Evolutionary conservation across 2,888 invertebrate genomes (phyloP).

Genomic region (Quadroppia sp.): DNA sequence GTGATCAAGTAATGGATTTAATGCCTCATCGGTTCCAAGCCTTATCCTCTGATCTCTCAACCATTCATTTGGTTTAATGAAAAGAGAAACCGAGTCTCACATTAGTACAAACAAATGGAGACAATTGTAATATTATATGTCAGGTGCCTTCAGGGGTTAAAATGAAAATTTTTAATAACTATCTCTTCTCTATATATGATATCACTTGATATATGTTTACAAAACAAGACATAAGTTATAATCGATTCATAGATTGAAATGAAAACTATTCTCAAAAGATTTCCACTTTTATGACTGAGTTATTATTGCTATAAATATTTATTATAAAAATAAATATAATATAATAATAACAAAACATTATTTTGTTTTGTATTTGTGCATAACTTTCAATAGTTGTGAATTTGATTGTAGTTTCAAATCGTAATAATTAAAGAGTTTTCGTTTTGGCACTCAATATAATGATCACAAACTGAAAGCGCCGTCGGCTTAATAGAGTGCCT

Average conservation of each 20-base stretch:
- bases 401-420: background rate
- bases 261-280: slow-evolving; percentile 6
- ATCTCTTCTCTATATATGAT: background rate
- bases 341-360: no score
- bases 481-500: background rate
- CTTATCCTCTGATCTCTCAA: background rate
- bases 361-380: background rate
- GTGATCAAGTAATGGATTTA: slow-evolving; percentile 9
- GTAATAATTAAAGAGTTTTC: background rate
- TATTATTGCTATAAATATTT: no score
- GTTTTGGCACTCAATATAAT: background rate
- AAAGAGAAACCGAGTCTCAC: background rate
- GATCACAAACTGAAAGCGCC: background rate
- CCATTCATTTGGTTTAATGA: slow-evolving; percentile 16
- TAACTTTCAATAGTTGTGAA: background rate
- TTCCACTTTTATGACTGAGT: background rate
- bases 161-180: slow-evolving; percentile 12
- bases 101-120: background rate
- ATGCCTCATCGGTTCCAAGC: background rate
- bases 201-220: background rate
- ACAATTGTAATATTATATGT: background rate
- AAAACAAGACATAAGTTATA: background rate
- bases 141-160: background rate
- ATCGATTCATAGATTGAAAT: background rate
- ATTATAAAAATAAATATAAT: no score